Conservation (phyloP, 2,888 invertebrate genomes). For the Charanyca ferruginea region DNA sequence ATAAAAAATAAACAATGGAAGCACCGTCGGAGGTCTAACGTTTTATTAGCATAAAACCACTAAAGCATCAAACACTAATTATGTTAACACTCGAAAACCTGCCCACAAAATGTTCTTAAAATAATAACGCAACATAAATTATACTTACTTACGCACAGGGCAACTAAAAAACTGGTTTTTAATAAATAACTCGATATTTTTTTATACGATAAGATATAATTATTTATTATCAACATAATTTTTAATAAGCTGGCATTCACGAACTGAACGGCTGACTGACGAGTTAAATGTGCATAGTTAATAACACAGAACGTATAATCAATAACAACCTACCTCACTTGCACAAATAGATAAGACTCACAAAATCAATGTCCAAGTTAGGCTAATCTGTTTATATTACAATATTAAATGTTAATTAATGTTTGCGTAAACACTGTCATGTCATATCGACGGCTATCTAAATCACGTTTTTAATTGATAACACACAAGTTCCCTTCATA, state of each 20-base stretch:
- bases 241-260: conserved; percentile 33
- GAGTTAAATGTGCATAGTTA: conserved; percentile 30
- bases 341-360: conserved; percentile 17
- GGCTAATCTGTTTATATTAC: conserved; percentile 16
- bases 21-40: conserved; percentile 67
- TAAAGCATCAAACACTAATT: conserved; percentile 66
- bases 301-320: conserved; percentile 27
- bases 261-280: conserved; percentile 4
- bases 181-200: conserved; percentile 26
- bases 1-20: conserved; percentile 76
- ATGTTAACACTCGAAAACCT: conserved; percentile 58
- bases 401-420: conserved; percentile 29
- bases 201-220: conserved; percentile 28
- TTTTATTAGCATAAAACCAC: conserved; percentile 70
- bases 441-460: conserved; percentile 28
- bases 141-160: conserved; percentile 12
- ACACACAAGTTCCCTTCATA: conserved; percentile 52
- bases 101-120: conserved; percentile 35
- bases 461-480: conserved; percentile 49
- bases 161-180: conserved; percentile 31
- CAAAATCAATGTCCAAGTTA: conserved; percentile 46
- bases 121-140: conserved; percentile 29
- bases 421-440: conserved; percentile 14
- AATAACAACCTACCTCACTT: conserved; percentile 37
- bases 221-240: conserved; percentile 46